Base-by-base conservation (phyloP, 2,888 invertebrate genomes). In the Spodoptera exigua region DNA sequence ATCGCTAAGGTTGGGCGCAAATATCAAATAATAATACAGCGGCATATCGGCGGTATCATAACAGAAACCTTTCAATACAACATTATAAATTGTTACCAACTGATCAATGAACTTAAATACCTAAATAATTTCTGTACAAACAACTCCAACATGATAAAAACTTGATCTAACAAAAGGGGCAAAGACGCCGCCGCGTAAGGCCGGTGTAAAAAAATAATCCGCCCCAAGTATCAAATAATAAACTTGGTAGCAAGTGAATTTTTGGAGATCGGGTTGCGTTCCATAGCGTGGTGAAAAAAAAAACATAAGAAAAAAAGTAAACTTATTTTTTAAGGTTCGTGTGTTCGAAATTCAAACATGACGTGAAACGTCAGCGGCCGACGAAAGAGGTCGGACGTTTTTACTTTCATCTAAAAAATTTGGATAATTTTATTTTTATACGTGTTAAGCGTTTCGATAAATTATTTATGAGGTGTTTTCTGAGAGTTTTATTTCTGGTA, bases 211-310 rank as follows among this genome's bases (percentile, higher is more conserved):
- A 87, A 86, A 90, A 92, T 89, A 84, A 84, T 83, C 85, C 90
- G 87, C 82, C 85, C 82, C 82, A 78, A 91, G 93, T 93, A 94
- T 93, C 93, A 91, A 92, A 94, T 94, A 93, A 93, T 94, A 93
- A 93, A 94, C 87, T 93, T 92, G 90, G 93, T 93, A 93, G 93
- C 93, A 93, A 93, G 93, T 94, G 92, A 92, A 93, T 93, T 92
- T 27, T 92, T 69, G 84, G 85, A 84, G 90, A 92, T 93, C 93
- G 91, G 91, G 90, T 94, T 93, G 89, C 93, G 78, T 78, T 78
- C 76, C 79, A 79, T 66, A 58, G 72, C 79, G 79, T 82, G 81
- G 80, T 86, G 85, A 89, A 90, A 7, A 27, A 21, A 48, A 49
- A 49, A 55, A 63, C 41, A 45, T 37, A 32, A 13, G 16, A 0